phyloP scores from a whole-genome alignment of 2,797 vertebrate species.

The Acanthurus tractus region DNA sequence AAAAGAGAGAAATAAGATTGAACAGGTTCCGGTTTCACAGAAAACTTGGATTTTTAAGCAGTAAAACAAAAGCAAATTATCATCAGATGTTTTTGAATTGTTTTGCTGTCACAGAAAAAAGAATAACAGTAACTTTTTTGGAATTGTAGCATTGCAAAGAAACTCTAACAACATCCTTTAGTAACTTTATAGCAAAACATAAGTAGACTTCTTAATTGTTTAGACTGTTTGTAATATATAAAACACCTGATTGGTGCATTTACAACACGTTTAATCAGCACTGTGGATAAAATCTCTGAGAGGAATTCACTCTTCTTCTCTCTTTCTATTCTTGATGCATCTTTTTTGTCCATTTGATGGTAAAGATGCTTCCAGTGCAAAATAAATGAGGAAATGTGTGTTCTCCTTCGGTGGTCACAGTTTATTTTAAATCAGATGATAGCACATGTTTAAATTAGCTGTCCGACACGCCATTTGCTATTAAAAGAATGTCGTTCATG shows the following conservation, averaged over 20 bases:
- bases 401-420: conserved; percentile 24
- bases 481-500: conserved; percentile 15
- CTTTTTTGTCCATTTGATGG: neutral
- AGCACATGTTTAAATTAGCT: conserved; percentile 1
- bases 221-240: too few species aligned
- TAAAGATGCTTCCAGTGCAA: neutral
- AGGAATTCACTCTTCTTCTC: neutral
- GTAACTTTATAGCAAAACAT: neutral
- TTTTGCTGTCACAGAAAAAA: neutral
- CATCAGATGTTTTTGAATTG: too few species aligned
- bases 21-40: neutral
- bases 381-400: conserved; percentile 42
- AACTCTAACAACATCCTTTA: neutral
- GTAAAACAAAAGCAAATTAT: neutral
- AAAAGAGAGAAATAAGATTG: too few species aligned
- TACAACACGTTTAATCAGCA: neutral
- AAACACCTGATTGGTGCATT: neutral
- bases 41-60: neutral
- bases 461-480: conserved; percentile 26
- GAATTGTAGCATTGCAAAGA: neutral
- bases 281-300: neutral
- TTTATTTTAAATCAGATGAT: conserved; percentile 48
- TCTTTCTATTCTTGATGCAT: neutral
- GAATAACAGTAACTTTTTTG: neutral
- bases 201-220: neutral